Percentiles rank a stretch among this genome's conserved stretches.
phyloP scores from a whole-genome alignment of 1,140 invertebrate species.

The Venustaconcha ellipsiformis region DNA sequence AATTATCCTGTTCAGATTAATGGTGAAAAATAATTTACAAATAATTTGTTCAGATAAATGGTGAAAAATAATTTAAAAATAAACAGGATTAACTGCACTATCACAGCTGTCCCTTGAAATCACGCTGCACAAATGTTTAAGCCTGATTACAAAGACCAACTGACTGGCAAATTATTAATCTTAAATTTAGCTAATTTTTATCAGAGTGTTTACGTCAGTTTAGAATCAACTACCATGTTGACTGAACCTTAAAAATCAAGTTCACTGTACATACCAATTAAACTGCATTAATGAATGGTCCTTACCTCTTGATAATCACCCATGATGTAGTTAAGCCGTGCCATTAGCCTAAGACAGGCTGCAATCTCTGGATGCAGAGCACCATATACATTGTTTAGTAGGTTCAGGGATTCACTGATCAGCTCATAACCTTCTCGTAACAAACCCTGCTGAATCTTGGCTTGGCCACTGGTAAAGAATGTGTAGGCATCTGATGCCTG shows the following conservation, averaged over 20 bases:
- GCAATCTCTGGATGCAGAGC: conserved; percentile 99
- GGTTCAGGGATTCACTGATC: conserved; percentile 94
- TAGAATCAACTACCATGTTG: no score
- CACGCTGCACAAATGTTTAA: no score
- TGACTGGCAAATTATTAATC: no score
- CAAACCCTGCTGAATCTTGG: conserved; percentile 95
- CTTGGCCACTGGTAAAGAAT: conserved; percentile 97
- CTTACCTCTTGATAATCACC: conserved; percentile 84
- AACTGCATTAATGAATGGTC: not conserved
- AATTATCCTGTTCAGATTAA: not conserved
- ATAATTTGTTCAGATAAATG: not conserved
- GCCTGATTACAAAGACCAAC: no score
- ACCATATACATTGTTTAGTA: conserved; percentile 98
- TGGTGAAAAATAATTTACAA: not conserved
- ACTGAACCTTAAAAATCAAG: no score
- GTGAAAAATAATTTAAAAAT: not conserved
- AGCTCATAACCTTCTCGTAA: conserved; percentile 97
- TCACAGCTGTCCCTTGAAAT: no score
- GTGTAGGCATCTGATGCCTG: conserved; percentile 96
- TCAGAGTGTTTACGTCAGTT: no score
- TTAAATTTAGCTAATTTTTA: no score
- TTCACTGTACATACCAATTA: not conserved
- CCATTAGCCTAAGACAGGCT: conserved; percentile 90
- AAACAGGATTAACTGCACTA: not conserved
- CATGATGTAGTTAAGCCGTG: conserved; percentile 96